These are phyloP conservation scores for Philotrypesis tridentata DNA, from an alignment of 1,140 invertebrate genomes.

Conservation along the genomic window DNA sequence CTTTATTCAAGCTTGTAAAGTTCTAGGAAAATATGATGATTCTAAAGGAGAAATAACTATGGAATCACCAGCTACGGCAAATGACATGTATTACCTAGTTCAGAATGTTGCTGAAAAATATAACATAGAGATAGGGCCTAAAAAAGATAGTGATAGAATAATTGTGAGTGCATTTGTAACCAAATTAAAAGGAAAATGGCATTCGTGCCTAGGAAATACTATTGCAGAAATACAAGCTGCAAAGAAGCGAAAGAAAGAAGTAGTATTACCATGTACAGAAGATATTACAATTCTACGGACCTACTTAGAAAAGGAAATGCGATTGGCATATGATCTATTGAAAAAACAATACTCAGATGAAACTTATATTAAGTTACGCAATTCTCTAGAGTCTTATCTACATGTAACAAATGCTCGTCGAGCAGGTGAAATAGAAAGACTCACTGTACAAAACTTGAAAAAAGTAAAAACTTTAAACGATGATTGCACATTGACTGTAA, in stretches of 20 bases:
- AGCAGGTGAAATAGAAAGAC: conserved; percentile 3
- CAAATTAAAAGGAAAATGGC: neutral
- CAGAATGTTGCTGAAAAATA: neutral
- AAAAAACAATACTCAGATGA: neutral
- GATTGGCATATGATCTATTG: neutral
- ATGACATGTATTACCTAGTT: neutral
- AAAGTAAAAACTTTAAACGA: neutral
- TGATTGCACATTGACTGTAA: neutral
- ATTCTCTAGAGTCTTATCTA: neutral
- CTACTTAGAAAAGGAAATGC: neutral
- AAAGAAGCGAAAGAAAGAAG: neutral
- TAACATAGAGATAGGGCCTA: neutral
- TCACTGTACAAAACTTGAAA: neutral
- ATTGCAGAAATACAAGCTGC: neutral
- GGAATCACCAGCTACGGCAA: neutral
- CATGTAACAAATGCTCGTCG: neutral
- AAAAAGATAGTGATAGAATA: neutral
- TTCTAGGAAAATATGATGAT: neutral
- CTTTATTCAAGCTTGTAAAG: neutral
- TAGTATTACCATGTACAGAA: neutral
- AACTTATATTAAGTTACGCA: neutral
- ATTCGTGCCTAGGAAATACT: neutral
- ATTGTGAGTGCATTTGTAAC: neutral
- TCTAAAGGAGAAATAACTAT: neutral
- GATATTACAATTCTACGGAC: too few species aligned